These are phyloP conservation scores for Drosophila ambigua DNA, from an alignment of 1,140 invertebrate genomes.

Conservation along the genomic window DNA sequence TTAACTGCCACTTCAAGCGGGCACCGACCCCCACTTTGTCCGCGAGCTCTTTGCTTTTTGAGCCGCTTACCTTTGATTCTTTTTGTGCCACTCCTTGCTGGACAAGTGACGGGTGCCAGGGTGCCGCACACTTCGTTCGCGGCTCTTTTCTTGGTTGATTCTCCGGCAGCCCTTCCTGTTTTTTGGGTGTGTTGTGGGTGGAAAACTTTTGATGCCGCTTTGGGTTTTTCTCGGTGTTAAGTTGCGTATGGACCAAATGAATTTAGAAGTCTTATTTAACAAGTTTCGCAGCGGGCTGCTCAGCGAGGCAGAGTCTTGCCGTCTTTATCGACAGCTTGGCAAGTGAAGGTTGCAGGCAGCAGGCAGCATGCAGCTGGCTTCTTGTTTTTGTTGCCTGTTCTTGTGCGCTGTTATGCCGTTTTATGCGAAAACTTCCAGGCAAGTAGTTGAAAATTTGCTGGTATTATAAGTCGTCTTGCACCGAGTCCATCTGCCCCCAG, in stretches of 20 bases:
- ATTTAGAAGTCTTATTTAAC: constrained; percentile 82
- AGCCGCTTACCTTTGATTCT: too few species aligned
- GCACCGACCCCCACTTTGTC: too few species aligned
- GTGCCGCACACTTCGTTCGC: too few species aligned
- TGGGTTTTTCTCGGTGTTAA: constrained; percentile 69
- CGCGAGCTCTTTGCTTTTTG: too few species aligned
- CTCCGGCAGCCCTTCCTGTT: neutral
- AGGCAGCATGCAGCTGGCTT: constrained; percentile 34
- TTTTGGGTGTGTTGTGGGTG: constrained; percentile 12
- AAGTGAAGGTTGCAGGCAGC: constrained; percentile 53
- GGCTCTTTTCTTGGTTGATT: neutral
- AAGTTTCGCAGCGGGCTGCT: constrained; percentile 45
- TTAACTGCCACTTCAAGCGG: too few species aligned
- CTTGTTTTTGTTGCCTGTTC: constrained; percentile 43
- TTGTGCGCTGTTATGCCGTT: constrained; percentile 49
- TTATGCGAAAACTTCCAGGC: constrained; percentile 47
- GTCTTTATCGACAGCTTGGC: constrained; percentile 63
- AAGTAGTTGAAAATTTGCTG: constrained; percentile 36
- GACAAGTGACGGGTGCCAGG: neutral
- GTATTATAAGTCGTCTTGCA: constrained; percentile 34
- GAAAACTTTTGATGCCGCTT: constrained; percentile 58
- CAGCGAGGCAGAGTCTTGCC: constrained; percentile 12
- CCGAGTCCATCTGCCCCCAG: constrained; percentile 1
- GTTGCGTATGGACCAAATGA: constrained; percentile 73
- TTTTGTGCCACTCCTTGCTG: too few species aligned